Base-by-base conservation (phyloP, 2,113 vertebrate genomes). In the Syrmaticus mikado region DNA sequence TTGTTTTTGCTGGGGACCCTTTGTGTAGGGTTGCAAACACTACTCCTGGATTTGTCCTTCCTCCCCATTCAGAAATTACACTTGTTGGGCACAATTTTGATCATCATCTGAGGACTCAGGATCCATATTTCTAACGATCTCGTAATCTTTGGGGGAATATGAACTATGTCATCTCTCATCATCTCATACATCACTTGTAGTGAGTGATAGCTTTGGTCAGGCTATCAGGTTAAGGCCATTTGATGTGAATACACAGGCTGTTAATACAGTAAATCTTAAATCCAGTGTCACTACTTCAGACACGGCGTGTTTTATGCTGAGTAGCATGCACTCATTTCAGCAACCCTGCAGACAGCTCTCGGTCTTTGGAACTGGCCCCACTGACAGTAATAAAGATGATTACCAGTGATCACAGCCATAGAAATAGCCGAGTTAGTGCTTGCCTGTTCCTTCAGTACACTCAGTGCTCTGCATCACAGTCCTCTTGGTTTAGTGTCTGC, bases 401-500 rank as follows among this genome's bases (percentile, higher is more conserved):
- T 58, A 58, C 30, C 13, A 43, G 6, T 13, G n/a, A 60, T 5
- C 3, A 0, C 8, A 61, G 67, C 13, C 28, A 52, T 52, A 53
- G 74, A 18, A 60, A 50, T 43, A 79, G 43, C 65, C 41, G 30
- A 57, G 13, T 60, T 66, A 79, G 18, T 38, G 50, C 50, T 38
- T 0, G 0, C 19, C 28, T 45, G 16, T 7, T n/a, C 25, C 45
- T 80, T 53, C 8, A 18, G 38, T 32, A 19, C 10, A 21, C 13
- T 14, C 7, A 0, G 24, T 1, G 2, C n/a, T 61, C 52, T 18
- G n/a, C 8, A 8, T 68, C 18, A 48, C 41, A 57, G 34, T 43
- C 32, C 40, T 50, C 25, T 75, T 62, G 3, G 21, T 36, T 55
- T 48, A 48, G 32, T 24, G 48, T 13, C 24, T 14, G n/a, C 25